phyloP scores from a whole-genome alignment of 1,140 invertebrate species.

The Lepidurus arcticus region DNA sequence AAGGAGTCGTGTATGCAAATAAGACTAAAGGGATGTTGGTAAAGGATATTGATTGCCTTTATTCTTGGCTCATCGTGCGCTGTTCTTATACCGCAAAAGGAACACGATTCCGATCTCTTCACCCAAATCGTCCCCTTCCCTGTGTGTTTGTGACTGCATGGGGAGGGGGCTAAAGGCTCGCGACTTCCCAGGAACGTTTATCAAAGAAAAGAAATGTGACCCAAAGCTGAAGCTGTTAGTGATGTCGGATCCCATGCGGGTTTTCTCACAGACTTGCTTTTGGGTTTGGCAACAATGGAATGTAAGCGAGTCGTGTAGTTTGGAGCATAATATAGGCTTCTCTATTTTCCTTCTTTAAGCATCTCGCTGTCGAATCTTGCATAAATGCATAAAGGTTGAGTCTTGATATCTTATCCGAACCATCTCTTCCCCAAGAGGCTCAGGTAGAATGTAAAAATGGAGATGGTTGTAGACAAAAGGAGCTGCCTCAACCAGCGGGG shows the following conservation, averaged over 20 bases:
- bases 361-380: background rate
- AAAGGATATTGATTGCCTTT: slow-evolving; percentile 22
- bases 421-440: background rate
- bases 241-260: background rate
- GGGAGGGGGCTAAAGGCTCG: too few species aligned
- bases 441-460: background rate
- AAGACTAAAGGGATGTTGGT: background rate
- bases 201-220: background rate
- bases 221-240: background rate
- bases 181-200: background rate
- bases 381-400: background rate
- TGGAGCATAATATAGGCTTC: background rate
- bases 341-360: background rate
- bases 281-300: too few species aligned
- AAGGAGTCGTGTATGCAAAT: background rate
- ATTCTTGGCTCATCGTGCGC: background rate
- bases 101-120: slow-evolving; percentile 5
- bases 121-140: background rate
- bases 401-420: background rate
- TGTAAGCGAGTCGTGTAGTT: background rate
- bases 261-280: background rate
- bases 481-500: background rate
- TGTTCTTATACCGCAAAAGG: background rate
- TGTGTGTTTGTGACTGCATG: too few species aligned
- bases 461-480: background rate